Percentiles rank a stretch among this genome's conserved stretches.
These are phyloP conservation scores for Hymenochirus boettgeri DNA, from an alignment of 2,113 vertebrate genomes.

Conservation along the genomic window DNA sequence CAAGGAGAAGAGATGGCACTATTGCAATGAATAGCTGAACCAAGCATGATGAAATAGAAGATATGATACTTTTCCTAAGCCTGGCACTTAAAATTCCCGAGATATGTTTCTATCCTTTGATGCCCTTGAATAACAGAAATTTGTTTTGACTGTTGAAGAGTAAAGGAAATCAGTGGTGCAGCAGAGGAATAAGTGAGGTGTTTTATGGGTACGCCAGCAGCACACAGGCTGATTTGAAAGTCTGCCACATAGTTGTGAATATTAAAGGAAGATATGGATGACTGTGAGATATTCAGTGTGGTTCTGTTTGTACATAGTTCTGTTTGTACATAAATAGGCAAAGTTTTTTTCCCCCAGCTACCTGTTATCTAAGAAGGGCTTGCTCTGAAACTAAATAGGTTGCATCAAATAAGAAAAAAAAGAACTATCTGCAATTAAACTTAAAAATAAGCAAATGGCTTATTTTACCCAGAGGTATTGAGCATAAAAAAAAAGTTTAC, in stretches of 20 bases:
- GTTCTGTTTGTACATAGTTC: constrained; percentile 16
- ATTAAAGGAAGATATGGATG: constrained; percentile 11
- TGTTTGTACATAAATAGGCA: neutral
- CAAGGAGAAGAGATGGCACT: constrained; percentile 19
- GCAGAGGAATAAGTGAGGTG: constrained; percentile 35
- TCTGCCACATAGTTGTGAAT: constrained; percentile 20
- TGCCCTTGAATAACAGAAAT: constrained; percentile 40
- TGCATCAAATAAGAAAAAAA: too few relatives aligned
- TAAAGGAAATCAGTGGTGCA: constrained; percentile 40
- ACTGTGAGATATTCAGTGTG: constrained; percentile 12
- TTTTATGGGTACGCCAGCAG: constrained; percentile 34
- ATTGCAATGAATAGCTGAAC: constrained; percentile 24
- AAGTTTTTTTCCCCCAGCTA: too few relatives aligned
- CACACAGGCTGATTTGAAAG: constrained; percentile 30
- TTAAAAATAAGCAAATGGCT: too few relatives aligned
- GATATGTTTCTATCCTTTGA: constrained; percentile 37
- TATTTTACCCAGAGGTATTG: too few relatives aligned
- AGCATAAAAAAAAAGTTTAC: too few relatives aligned
- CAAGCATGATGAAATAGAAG: constrained; percentile 28
- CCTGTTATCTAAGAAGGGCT: too few relatives aligned
- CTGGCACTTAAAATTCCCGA: constrained; percentile 31
- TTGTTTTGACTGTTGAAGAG: constrained; percentile 35
- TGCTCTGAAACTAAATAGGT: too few relatives aligned
- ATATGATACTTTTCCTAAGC: constrained; percentile 25
- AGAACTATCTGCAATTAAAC: too few relatives aligned